These are phyloP conservation scores for Nannospalax galili DNA, from an alignment of 2,113 vertebrate species.

Conservation along the genomic window DNA sequence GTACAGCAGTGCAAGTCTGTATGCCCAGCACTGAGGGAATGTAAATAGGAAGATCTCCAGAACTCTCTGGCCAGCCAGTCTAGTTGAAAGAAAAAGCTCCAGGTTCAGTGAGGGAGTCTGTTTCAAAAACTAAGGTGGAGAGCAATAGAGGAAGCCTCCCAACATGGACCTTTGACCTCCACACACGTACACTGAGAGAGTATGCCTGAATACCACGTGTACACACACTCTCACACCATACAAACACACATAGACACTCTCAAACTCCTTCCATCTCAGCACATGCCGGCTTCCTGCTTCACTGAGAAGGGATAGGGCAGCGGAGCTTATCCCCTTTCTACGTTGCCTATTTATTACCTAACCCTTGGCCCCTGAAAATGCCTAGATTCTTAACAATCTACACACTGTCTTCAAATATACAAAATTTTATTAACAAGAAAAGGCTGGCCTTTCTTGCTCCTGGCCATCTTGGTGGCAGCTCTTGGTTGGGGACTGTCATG, in stretches of 20 bases:
- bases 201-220: neutral
- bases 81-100: no score
- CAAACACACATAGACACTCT: no score
- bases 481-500: no score
- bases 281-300: neutral
- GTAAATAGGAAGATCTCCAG: neutral
- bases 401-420: slow-evolving; percentile 34
- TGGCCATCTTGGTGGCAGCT: no score
- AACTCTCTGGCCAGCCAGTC: neutral
- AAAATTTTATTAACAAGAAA: slow-evolving; percentile 17
- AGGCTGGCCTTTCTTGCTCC: neutral
- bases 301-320: neutral
- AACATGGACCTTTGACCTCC: neutral
- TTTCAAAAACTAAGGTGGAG: neutral
- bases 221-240: neutral
- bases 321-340: neutral
- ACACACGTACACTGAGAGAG: neutral
- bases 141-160: neutral
- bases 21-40: neutral
- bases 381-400: slow-evolving; percentile 27
- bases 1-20: no score
- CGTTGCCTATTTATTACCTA: neutral
- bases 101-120: neutral
- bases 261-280: neutral
- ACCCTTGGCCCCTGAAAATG: neutral